These are phyloP conservation scores for Siderastrea radians DNA, from an alignment of 92 coral and sea anemone genomes.

Conservation along the genomic window DNA sequence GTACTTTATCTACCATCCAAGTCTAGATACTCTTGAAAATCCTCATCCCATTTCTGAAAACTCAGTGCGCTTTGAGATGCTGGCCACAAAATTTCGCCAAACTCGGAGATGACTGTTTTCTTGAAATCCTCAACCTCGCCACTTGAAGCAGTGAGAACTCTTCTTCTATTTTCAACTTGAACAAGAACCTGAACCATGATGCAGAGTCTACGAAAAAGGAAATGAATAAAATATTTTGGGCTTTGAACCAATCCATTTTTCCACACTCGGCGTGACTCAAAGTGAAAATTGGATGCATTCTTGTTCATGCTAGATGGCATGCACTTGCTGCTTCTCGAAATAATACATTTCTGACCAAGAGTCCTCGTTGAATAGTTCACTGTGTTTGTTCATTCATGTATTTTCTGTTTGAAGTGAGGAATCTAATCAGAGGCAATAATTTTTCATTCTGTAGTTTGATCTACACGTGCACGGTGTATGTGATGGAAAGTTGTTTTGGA, in stretches of 20 bases:
- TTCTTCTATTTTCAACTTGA: slow-evolving; percentile 7
- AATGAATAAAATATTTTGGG: slow-evolving; percentile 9
- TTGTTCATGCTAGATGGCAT: too few relatives aligned
- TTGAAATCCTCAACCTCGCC: slow-evolving; percentile 8
- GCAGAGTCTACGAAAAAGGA: slow-evolving; percentile 2
- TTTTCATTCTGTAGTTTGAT: too few relatives aligned
- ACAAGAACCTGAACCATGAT: slow-evolving; percentile 9
- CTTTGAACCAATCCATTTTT: slow-evolving; percentile 6
- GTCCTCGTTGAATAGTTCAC: too few relatives aligned
- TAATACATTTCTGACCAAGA: too few relatives aligned
- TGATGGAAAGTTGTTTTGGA: too few relatives aligned
- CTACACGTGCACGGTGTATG: too few relatives aligned
- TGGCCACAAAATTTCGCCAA: slow-evolving; percentile 8
- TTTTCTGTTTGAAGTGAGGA: too few relatives aligned
- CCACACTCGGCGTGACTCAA: background rate
- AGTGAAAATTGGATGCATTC: background rate
- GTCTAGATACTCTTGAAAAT: slow-evolving; percentile 16
- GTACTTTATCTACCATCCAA: slow-evolving; percentile 25
- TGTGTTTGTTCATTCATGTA: too few relatives aligned
- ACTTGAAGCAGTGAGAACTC: background rate
- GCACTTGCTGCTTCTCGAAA: too few relatives aligned
- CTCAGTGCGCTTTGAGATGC: background rate
- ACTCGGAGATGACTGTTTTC: background rate
- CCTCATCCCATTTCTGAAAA: slow-evolving; percentile 29
- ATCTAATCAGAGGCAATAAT: too few relatives aligned